phyloP scores from a whole-genome alignment of 2,113 vertebrate species.

The Neofelis nebulosa region DNA sequence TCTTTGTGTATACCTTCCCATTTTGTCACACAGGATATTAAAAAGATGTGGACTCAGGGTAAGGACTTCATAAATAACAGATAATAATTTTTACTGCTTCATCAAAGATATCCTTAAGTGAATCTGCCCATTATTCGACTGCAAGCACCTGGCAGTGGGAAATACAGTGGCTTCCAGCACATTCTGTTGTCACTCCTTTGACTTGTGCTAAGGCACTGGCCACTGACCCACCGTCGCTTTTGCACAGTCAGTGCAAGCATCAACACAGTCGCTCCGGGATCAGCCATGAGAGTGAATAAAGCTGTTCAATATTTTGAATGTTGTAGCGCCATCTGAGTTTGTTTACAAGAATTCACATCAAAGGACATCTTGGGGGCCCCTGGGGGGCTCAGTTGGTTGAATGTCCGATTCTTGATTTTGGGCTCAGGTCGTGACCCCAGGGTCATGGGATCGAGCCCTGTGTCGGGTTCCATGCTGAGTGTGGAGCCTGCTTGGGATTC shows the following conservation, averaged over 20 bases:
- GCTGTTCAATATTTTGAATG: not conserved
- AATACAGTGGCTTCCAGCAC: fast-evolving
- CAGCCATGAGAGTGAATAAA: not conserved
- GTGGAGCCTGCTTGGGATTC: not conserved
- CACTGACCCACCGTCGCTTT: not conserved
- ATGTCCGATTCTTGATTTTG: not conserved
- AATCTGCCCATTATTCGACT: not conserved
- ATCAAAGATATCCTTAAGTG: not conserved
- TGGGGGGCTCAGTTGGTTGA: not conserved
- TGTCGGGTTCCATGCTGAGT: not conserved
- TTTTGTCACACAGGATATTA: not conserved
- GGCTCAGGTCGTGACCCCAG: not conserved
- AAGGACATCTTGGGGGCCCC: not conserved
- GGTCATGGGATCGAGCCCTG: not conserved
- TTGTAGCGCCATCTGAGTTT: not conserved
- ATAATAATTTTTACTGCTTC: not conserved
- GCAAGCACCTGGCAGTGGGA: not conserved
- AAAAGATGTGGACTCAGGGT: not conserved
- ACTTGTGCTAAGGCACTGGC: fast-evolving
- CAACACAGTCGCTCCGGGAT: not conserved
- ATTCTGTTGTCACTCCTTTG: not conserved
- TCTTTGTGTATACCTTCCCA: not conserved
- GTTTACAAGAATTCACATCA: not conserved
- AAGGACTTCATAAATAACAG: not conserved
- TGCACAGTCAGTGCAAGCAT: not conserved